Evolutionary conservation across 2,113 vertebrate genomes (phyloP).

Genomic region (Malurus cyaneus): DNA sequence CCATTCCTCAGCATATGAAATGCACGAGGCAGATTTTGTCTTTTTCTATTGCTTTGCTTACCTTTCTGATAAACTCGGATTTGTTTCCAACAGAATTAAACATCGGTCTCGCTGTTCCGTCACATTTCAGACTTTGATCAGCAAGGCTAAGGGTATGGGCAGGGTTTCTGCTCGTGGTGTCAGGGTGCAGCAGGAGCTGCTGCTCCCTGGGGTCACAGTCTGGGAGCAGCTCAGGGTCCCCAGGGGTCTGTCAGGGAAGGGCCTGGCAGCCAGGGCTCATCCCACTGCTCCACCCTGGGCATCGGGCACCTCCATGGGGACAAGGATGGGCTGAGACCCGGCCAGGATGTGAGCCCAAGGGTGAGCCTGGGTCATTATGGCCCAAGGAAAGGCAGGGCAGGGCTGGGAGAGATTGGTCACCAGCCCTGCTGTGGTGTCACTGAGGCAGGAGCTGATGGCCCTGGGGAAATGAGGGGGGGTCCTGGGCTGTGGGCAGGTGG

Average conservation of each 20-base stretch:
- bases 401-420: background rate
- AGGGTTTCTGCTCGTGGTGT: background rate
- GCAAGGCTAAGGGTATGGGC: background rate
- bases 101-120: fast-evolving
- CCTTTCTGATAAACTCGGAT: background rate
- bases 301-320: fast-evolving
- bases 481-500: background rate
- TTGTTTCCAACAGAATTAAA: background rate
- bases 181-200: fast-evolving
- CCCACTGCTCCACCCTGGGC: fast-evolving
- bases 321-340: fast-evolving
- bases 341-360: fast-evolving
- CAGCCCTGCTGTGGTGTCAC: background rate
- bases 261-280: background rate
- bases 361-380: fast-evolving
- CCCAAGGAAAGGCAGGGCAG: background rate
- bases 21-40: background rate
- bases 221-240: fast-evolving
- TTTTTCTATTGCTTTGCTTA: background rate
- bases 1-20: background rate
- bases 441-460: background rate
- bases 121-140: background rate
- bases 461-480: fast-evolving
- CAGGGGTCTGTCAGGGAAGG: background rate
- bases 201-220: no score